Base-by-base conservation (phyloP, 2,113 vertebrate genomes). In the Clarias macrocephalus region DNA sequence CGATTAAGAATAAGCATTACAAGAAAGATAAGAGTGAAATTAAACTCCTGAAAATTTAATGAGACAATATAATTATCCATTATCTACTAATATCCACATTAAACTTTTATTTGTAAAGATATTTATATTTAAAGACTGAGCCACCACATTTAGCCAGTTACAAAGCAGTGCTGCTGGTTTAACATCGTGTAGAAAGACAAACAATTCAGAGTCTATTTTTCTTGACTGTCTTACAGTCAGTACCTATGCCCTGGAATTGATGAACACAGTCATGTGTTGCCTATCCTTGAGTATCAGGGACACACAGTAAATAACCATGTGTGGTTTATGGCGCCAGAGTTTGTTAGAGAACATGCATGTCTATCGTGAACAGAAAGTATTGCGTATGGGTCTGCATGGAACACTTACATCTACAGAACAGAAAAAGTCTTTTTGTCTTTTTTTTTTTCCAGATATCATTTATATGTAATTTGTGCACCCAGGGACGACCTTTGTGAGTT, bases 231-330 rank as follows among this genome's bases (percentile, higher is more conserved):
- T 79, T 79, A 42, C 42, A 42, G 42, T 42, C 42, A 42, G 6
- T 42, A 15, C 42, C 86, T 81, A 85, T 88, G 86, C 85, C 89
- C 85, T 12, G 76, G 87, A 77, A 66, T 88, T 89, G 83, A 86
- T 89, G 81, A 86, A 92, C 91, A 90, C 88, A 92, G 88, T 87
- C 88, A 87, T 70, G 80, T 90, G 91, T 91, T 93, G 88, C 89
- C 85, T 85, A 88, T 91, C 86, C 72, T 76, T 77, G 82, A 88
- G 83, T 82, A 86, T 76, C 87, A 80, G 82, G 81, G 63, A 73
- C 85, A 84, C 3, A 11, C 48, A 21, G 25, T 89, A 70, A 90
- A 91, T 90, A 87, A 88, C 82, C 72, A 23, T 60, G 65, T 13
- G 28, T 66, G 56, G 73, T 87, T 89, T 89, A 82, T 85, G 68